Evolutionary conservation across 2,113 vertebrate species (phyloP), one percentile per base, ranked within the genome.

Genomic region (Lepisosteus oculatus): DNA sequence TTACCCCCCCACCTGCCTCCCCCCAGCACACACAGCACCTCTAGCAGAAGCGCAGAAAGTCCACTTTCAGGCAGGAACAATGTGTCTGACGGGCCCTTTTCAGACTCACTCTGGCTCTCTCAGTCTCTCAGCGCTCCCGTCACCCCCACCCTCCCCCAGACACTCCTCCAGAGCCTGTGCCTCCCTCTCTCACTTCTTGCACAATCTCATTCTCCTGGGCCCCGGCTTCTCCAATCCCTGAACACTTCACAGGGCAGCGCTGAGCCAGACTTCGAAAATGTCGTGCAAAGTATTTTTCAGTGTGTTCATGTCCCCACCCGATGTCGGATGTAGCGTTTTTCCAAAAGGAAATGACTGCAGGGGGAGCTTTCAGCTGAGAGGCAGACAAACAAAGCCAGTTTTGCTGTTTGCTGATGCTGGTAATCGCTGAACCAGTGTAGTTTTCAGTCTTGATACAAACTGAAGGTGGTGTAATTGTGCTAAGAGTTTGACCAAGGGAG

Each of bases 131-230:
- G 59, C 64, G 45, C 61, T 55, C 17, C 11, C 7, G 14, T 45
- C 55, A 45, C 59, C 61, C 17, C 76, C 76, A 81, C 79, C 81
- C 83, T 83, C 72, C 84, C 83, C 44, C 11, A 13, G 3, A 8
- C 8, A n/a, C n/a, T n/a, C n/a, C n/a, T n/a, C n/a, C n/a, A n/a
- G n/a, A 43, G n/a, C 78, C 76, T 8, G 8, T 5, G 47, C 8
- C 47, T 51, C 47, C 47, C 4, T 51, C 83, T 83, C 71, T 83
- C 83, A 80, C 72, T 84, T 87, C 87, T 82, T 80, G 82, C 86
- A 85, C 83, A 86, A 89, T 91, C 91, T 88, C 90, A 87, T 83
- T 89, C 87, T 90, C 85, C 84, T 89, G n/a, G n/a, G n/a, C 87
- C 84, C 85, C 83, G 85, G 83, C 80, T 79, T 80, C 79, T 77